These are phyloP conservation scores for Sebastes cheni DNA, from an alignment of 2,797 vertebrate species.

Conservation along the genomic window DNA sequence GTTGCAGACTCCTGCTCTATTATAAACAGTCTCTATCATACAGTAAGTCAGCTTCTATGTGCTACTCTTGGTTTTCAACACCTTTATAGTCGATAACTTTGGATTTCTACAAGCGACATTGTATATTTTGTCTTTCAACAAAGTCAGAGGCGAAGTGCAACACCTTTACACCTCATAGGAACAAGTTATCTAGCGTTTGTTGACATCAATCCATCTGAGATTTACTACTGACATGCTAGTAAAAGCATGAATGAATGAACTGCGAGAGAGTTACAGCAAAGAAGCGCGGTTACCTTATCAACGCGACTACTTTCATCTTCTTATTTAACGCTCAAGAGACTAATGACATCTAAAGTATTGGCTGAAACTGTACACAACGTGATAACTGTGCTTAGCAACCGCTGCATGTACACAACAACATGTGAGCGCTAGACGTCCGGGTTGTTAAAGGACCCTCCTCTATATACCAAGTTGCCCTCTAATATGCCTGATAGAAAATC, in stretches of 20 bases:
- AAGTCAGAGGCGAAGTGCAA: not conserved
- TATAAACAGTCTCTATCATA: not conserved
- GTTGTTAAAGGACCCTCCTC: conserved; percentile 57
- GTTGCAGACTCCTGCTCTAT: not conserved
- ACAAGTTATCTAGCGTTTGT: not conserved
- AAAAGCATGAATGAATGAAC: not conserved
- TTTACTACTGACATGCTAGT: not conserved
- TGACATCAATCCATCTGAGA: not conserved
- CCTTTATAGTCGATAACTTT: too few species aligned
- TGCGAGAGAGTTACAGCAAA: not conserved
- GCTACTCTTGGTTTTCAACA: not conserved
- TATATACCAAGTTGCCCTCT: not conserved
- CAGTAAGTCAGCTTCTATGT: not conserved
- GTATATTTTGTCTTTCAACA: not conserved
- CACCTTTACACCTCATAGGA: not conserved
- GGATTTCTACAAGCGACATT: not conserved
- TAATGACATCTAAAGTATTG: not conserved
- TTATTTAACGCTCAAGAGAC: not conserved
- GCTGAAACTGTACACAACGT: not conserved
- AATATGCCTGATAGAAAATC: conserved; percentile 65
- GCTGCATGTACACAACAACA: conserved; percentile 57
- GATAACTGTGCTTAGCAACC: conserved; percentile 37
- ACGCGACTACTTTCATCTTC: conserved; percentile 84
- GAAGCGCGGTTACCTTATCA: conserved; percentile 80
- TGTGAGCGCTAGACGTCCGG: conserved; percentile 66